These are phyloP conservation scores for Himalopsyche kuldschensis DNA, from an alignment of 2,888 invertebrate species.

Conservation along the genomic window DNA sequence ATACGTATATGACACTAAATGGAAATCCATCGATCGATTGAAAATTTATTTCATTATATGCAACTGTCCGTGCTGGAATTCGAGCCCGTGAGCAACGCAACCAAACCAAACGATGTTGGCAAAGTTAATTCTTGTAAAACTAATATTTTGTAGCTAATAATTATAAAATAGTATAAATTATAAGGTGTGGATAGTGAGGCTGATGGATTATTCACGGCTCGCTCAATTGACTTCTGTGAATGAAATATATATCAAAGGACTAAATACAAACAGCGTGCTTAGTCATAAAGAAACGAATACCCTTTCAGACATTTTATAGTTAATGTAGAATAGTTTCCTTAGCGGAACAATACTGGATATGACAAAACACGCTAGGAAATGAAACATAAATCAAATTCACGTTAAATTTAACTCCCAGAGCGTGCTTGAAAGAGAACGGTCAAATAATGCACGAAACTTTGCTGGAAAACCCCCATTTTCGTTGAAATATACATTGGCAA, in stretches of 20 bases:
- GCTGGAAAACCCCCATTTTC: background rate
- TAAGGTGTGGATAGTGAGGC: background rate
- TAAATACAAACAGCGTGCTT: background rate
- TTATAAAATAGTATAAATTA: too few relatives aligned
- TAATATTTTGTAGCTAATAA: too few relatives aligned
- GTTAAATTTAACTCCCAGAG: constrained; percentile 1
- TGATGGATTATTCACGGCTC: background rate
- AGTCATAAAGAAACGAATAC: background rate
- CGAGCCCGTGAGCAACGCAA: too few relatives aligned
- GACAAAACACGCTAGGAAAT: constrained; percentile 1
- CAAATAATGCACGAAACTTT: background rate
- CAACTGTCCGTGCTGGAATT: too few relatives aligned
- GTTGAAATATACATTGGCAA: background rate
- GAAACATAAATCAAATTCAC: constrained; percentile 1
- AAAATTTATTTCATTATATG: too few relatives aligned
- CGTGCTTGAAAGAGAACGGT: background rate
- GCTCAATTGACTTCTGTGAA: background rate
- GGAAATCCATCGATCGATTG: too few relatives aligned
- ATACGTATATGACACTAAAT: too few relatives aligned
- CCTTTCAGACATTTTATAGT: background rate
- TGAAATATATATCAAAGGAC: background rate
- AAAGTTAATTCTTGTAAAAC: too few relatives aligned
- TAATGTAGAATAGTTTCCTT: background rate
- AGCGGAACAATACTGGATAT: background rate
- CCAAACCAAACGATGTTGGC: too few relatives aligned